Conservation (phyloP, 2,888 invertebrate genomes). For the Petrophora chlorosata region DNA sequence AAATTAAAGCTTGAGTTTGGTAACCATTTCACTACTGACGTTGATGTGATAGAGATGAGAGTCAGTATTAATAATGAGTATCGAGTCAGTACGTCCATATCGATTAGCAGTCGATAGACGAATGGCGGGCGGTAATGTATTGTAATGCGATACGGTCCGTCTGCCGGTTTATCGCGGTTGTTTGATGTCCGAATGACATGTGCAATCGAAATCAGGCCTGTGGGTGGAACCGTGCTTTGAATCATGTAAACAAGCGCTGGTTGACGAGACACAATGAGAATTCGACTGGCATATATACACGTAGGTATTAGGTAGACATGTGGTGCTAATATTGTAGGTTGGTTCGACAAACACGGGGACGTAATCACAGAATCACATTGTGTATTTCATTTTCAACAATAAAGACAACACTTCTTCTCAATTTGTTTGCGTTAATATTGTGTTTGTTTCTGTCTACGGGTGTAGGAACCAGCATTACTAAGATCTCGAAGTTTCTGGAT, state of each 20-base stretch:
- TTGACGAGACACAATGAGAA: conserved; percentile 13
- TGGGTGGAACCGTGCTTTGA: conserved; percentile 34
- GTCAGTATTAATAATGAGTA: conserved; percentile 36
- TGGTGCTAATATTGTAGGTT: too few species aligned
- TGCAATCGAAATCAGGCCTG: conserved; percentile 47
- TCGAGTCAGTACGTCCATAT: conserved; percentile 32
- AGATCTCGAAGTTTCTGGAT: too few species aligned
- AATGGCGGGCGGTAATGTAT: conserved; percentile 36
- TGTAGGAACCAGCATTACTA: too few species aligned
- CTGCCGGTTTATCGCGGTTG: conserved; percentile 53
- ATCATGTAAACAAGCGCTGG: conserved; percentile 29
- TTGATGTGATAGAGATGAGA: conserved; percentile 43
- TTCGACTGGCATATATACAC: background rate
- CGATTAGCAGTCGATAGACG: conserved; percentile 31
- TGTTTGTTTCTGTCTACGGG: too few species aligned
- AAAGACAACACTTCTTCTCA: too few species aligned
- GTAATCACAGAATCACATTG: too few species aligned
- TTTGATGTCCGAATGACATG: conserved; percentile 53
- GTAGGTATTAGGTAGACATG: background rate
- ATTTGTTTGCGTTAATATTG: too few species aligned
- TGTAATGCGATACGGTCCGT: conserved; percentile 70
- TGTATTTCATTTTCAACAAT: too few species aligned
- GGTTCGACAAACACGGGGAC: too few species aligned
- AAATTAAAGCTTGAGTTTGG: conserved; percentile 67
- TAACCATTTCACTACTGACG: conserved; percentile 64